phyloP scores from a whole-genome alignment of 2,888 invertebrate genomes.

The Rosalia funebris region DNA sequence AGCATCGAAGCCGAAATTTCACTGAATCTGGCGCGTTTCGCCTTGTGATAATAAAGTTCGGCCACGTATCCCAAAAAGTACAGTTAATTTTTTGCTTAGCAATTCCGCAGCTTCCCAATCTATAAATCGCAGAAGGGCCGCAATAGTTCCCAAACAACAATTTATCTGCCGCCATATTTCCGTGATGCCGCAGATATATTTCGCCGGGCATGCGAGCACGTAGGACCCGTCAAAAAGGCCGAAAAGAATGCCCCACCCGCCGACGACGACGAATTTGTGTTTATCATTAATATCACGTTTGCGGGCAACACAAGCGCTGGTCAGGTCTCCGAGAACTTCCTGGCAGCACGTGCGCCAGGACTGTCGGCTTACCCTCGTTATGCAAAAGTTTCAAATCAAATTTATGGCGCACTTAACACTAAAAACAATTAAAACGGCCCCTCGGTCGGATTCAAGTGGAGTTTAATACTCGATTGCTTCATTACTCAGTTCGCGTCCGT shows the following conservation, averaged over 20 bases:
- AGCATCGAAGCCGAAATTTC: no score
- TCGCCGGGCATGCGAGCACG: slow-evolving; percentile 13
- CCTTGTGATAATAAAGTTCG: background rate
- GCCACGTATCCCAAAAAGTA: background rate
- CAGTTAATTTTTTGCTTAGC: background rate
- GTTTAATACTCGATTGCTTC: slow-evolving; percentile 38
- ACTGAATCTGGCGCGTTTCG: no score
- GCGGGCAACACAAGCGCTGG: slow-evolving; percentile 46
- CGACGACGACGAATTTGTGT: slow-evolving; percentile 36
- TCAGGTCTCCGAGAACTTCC: slow-evolving; percentile 45
- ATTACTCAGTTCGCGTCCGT: slow-evolving; percentile 33
- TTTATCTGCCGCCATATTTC: slow-evolving; percentile 20
- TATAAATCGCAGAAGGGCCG: slow-evolving; percentile 4
- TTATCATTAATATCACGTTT: slow-evolving; percentile 53
- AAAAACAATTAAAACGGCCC: slow-evolving; percentile 52
- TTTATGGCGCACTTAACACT: slow-evolving; percentile 51
- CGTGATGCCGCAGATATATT: slow-evolving; percentile 20
- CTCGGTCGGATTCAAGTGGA: slow-evolving; percentile 40
- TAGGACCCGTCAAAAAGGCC: background rate
- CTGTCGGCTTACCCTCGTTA: slow-evolving; percentile 46
- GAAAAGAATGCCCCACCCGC: slow-evolving; percentile 10
- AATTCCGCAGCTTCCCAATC: background rate
- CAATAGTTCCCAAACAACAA: slow-evolving; percentile 20
- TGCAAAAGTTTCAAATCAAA: slow-evolving; percentile 53
- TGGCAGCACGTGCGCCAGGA: slow-evolving; percentile 45